These are phyloP conservation scores for Grus americana DNA, from an alignment of 2,113 vertebrate species.

Conservation along the genomic window DNA sequence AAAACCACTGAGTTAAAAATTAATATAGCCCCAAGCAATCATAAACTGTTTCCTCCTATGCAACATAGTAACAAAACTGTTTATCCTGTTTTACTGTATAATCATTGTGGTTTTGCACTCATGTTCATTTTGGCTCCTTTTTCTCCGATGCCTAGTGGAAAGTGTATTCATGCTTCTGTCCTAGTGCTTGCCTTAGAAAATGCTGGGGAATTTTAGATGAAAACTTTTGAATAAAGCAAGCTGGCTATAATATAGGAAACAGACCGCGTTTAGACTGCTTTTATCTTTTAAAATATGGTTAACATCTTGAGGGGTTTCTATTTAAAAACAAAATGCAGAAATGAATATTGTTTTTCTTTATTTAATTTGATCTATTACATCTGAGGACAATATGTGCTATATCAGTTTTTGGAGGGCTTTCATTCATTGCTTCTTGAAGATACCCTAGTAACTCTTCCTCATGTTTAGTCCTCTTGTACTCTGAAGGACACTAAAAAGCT, in stretches of 20 bases:
- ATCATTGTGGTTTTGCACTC: background rate
- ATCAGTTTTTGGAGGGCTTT: background rate
- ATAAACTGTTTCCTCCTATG: slow-evolving; percentile 5
- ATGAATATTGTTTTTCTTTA: background rate
- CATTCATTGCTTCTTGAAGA: background rate
- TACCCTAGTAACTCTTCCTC: background rate
- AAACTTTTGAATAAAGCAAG: background rate
- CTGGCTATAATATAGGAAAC: background rate
- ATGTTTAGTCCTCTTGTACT: background rate
- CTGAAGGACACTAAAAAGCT: background rate
- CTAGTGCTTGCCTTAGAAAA: background rate
- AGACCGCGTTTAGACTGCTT: background rate
- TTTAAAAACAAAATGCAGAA: background rate
- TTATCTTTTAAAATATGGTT: background rate
- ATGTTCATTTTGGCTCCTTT: slow-evolving; percentile 2
- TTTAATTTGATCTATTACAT: background rate
- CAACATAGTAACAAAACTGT: slow-evolving; percentile 49
- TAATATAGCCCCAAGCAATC: background rate
- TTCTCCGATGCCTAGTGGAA: background rate
- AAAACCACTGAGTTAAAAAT: slow-evolving; percentile 43
- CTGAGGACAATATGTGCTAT: background rate
- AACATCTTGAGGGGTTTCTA: background rate
- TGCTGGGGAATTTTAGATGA: background rate
- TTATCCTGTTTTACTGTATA: slow-evolving; percentile 6
- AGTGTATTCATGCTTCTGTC: background rate